phyloP scores from a whole-genome alignment of 2,888 invertebrate genomes.

The Epicampocera succincta region DNA sequence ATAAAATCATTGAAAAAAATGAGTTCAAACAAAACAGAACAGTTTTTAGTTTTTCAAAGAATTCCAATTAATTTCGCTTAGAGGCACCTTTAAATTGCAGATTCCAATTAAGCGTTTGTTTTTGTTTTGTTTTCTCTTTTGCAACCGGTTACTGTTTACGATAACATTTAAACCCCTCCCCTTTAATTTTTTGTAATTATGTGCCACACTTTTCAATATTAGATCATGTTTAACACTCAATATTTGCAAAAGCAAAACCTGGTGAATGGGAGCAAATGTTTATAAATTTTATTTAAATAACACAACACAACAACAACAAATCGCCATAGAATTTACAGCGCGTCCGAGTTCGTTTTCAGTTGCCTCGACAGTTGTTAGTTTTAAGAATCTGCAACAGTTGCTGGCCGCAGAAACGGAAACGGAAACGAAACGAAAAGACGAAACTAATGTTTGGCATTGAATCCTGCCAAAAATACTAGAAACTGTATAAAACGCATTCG shows the following conservation, averaged over 20 bases:
- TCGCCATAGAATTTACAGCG: conserved; percentile 50
- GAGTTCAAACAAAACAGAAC: no score
- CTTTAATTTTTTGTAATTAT: conserved; percentile 19
- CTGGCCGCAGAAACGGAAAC: background rate
- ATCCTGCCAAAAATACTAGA: background rate
- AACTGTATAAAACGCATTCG: background rate
- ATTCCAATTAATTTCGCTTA: conserved; percentile 1
- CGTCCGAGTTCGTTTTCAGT: conserved; percentile 19
- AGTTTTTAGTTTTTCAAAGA: no score
- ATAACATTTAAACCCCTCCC: conserved; percentile 33
- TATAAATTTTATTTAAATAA: conserved; percentile 13
- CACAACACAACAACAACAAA: conserved; percentile 30
- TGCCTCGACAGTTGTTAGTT: background rate
- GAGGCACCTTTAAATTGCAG: conserved; percentile 10
- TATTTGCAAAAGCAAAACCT: no score
- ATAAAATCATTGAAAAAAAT: no score
- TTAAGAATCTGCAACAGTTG: conserved; percentile 24
- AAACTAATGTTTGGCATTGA: conserved; percentile 31
- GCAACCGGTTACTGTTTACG: conserved; percentile 10
- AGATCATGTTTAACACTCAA: conserved; percentile 14
- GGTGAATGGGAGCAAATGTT: background rate
- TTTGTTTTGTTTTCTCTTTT: background rate
- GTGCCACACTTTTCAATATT: conserved; percentile 7
- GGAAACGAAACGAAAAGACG: no score
- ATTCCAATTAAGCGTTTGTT: conserved; percentile 23